Evolutionary conservation across 2,888 invertebrate genomes (phyloP), one percentile per base, ranked within the genome.

Genomic region (Philopedon plagiatum): DNA sequence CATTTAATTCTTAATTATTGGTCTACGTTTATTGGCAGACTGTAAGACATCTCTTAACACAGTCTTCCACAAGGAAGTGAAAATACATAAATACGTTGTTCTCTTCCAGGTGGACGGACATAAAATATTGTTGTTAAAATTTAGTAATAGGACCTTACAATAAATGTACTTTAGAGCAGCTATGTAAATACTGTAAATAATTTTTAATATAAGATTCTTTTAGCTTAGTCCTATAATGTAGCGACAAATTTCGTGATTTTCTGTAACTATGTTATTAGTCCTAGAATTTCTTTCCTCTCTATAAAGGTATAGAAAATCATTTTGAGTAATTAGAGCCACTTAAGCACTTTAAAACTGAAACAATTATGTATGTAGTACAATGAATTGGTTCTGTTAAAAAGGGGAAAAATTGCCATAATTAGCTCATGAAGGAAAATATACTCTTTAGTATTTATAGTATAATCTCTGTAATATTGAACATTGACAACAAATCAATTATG

Each of bases 1-100:
- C 13, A 21, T n/a, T 19, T 7, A 41, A 11, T 11, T 3, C n/a
- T 51, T 9, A 13, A 49, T 23, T 15, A 13, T 15, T 21, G 37
- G n/a, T n/a, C n/a, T 19, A 57, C 56, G 63, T 63, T 63, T 70
- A 49, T 62, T 70, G 39, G 26, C 63, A 63, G 57, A 70, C 70
- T 57, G 34, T 70, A 70, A 70, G 70, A 58, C 70, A 70, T 70
- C 70, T 70, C 70, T 70, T 70, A 57, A 64, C 9, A 13, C 34
- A 44, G 63, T 63, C 63, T 63, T 70, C 58, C 70, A 70, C 70
- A 23, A 32, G 54, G 39, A 70, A 49, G 34, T 46, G n/a, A 57
- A 32, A 34, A 29, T 29, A 60, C 5, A 23, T 29, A 60, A 2
- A n/a, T 26, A 13, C 15, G 13, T 29, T 29, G 8, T 18, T 58